Percentiles rank a stretch among this genome's conserved stretches.
phyloP scores from a whole-genome alignment of 2,888 invertebrate species.

The Drosophila peninsularis region DNA sequence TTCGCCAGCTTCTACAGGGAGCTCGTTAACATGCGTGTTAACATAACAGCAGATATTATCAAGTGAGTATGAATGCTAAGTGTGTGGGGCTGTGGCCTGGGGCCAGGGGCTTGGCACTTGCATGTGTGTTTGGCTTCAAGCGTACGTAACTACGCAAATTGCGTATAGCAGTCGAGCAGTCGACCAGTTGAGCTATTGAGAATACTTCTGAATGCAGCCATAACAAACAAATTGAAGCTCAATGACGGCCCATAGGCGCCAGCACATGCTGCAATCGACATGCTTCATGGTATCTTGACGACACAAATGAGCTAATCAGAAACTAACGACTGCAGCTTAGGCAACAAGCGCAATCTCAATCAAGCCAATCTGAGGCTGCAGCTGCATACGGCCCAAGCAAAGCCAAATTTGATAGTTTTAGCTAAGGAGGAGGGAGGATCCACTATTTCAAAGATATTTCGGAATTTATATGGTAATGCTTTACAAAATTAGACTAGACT shows the following conservation, averaged over 20 bases:
- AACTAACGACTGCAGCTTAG: constrained; percentile 11
- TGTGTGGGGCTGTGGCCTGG: constrained; percentile 5
- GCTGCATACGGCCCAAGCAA: neutral
- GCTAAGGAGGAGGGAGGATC: neutral
- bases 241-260: constrained; percentile 18
- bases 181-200: constrained; percentile 23
- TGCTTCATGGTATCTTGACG: constrained; percentile 65
- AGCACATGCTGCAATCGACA: constrained; percentile 23
- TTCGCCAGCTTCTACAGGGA: constrained; percentile 30
- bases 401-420: neutral
- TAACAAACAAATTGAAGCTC: constrained; percentile 10
- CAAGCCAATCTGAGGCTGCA: neutral
- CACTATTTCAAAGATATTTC: neutral
- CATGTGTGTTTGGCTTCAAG: constrained; percentile 6
- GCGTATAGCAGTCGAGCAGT: constrained; percentile 1
- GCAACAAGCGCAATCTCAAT: constrained; percentile 2
- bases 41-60: constrained; percentile 41
- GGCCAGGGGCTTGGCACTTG: neutral
- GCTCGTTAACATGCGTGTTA: constrained; percentile 67
- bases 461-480: neutral
- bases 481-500: neutral
- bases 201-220: constrained; percentile 49
- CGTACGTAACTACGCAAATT: constrained; percentile 3
- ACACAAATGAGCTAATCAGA: constrained; percentile 36
- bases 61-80: constrained; percentile 45